Percentiles rank a stretch among this genome's conserved stretches.
Conservation (phyloP, 37 sponge, comb jelly and placozoan genomes). For the Theonella swinhoei region DNA sequence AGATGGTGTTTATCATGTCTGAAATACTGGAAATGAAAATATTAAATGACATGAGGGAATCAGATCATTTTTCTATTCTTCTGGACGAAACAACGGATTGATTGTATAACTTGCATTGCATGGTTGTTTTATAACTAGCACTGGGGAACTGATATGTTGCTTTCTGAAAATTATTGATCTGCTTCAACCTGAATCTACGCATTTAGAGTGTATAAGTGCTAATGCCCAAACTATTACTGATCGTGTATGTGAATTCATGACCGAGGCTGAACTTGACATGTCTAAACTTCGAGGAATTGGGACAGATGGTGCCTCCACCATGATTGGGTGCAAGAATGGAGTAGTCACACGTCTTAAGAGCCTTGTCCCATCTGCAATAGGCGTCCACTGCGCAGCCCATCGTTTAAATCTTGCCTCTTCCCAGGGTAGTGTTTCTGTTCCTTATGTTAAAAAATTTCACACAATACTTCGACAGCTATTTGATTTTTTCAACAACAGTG, state of each 20-base stretch:
- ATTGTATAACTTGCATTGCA: constrained; percentile 45
- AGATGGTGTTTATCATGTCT: constrained; percentile 27
- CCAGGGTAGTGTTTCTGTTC: constrained; percentile 44
- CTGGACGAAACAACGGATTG: constrained; percentile 49
- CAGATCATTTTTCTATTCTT: constrained; percentile 15
- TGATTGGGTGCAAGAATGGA: constrained; percentile 51
- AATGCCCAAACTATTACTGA: constrained; percentile 7
- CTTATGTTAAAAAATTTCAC: constrained; percentile 51
- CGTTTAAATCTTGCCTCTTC: constrained; percentile 44
- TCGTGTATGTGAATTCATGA: constrained; percentile 15
- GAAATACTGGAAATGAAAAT: constrained; percentile 19
- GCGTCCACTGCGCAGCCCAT: constrained; percentile 59
- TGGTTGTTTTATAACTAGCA: constrained; percentile 11
- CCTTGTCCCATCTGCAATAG: constrained; percentile 16
- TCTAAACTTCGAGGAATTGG: constrained; percentile 51
- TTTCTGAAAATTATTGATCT: constrained; percentile 36
- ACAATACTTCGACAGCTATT: constrained; percentile 37
- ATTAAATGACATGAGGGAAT: constrained; percentile 13
- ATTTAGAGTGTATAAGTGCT: constrained; percentile 29
- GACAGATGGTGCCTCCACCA: constrained; percentile 62
- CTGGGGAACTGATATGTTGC: constrained; percentile 27
- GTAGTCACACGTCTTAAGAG: constrained; percentile 53
- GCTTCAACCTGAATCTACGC: constrained; percentile 39
- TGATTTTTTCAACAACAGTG: constrained; percentile 62
- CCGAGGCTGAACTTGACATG: constrained; percentile 5